phyloP scores from a whole-genome alignment of 2,797 vertebrate species.

The Catamblyrhynchus diadema region DNA sequence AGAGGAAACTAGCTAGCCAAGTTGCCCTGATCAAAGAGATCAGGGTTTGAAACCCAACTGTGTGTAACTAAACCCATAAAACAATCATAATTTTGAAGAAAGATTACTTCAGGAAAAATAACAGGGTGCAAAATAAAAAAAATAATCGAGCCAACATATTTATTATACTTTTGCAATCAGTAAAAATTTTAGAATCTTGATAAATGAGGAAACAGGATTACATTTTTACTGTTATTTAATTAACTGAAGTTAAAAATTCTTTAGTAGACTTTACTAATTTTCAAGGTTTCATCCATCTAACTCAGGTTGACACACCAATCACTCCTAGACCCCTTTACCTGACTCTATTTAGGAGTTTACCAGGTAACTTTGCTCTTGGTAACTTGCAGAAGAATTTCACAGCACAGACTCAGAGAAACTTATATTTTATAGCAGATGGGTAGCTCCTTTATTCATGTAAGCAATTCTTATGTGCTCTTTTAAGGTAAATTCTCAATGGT shows the following conservation, averaged over 20 bases:
- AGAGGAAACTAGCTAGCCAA: background rate
- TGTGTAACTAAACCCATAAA: background rate
- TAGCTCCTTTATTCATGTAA: background rate
- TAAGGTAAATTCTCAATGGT: background rate
- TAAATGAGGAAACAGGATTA: background rate
- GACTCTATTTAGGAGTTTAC: background rate
- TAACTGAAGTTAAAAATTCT: background rate
- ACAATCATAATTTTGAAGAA: background rate
- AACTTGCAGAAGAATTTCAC: background rate
- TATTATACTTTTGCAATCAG: background rate
- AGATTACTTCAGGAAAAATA: background rate
- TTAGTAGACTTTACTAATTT: background rate
- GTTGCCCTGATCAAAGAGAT: background rate
- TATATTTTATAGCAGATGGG: background rate
- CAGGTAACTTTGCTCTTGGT: background rate
- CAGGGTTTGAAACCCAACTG: background rate
- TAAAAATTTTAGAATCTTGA: background rate
- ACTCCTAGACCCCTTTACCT: background rate
- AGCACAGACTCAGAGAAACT: background rate
- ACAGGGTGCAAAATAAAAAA: background rate
- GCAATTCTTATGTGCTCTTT: background rate
- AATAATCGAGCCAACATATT: background rate
- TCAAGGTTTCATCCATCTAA: background rate
- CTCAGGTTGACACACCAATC: rapidly evolving
- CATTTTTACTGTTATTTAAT: background rate